Conservation (phyloP, 2,113 vertebrate species). For the Bothrops jararaca region DNA sequence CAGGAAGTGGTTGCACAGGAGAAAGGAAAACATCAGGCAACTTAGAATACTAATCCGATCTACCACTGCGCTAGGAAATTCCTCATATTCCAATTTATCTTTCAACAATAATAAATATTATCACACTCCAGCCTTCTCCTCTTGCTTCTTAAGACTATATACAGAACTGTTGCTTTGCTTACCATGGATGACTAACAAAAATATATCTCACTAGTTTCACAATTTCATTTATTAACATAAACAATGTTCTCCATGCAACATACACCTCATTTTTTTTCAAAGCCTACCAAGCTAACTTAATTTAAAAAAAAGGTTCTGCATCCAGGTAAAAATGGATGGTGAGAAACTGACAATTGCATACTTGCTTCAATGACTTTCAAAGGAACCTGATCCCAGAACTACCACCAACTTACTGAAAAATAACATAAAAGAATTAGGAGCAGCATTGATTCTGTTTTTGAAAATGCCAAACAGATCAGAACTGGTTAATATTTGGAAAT, state of each 20-base stretch:
- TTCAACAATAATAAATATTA: background rate
- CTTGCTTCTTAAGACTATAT: background rate
- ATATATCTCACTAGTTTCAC: background rate
- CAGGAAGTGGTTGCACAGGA: background rate
- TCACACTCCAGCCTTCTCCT: background rate
- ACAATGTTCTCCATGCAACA: background rate
- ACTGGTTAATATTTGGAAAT: background rate
- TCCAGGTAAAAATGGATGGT: background rate
- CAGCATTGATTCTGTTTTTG: background rate
- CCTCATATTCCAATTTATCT: background rate
- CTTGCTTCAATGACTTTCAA: conserved; percentile 18
- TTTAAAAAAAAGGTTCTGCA: background rate
- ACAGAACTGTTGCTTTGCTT: background rate
- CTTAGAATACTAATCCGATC: background rate
- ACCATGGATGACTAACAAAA: background rate
- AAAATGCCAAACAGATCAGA: background rate
- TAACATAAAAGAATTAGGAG: background rate
- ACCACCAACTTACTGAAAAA: background rate
- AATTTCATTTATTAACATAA: background rate
- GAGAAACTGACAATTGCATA: conserved; percentile 17
- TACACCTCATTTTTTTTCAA: background rate
- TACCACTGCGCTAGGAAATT: background rate
- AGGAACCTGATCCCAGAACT: conserved; percentile 9
- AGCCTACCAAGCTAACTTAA: background rate
- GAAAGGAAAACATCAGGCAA: background rate